A percentile compares a stretch with the other conserved stretches of the same genome.
These are phyloP conservation scores for Iselma pallidipennis DNA, from an alignment of 2,888 invertebrate genomes.

Conservation along the genomic window DNA sequence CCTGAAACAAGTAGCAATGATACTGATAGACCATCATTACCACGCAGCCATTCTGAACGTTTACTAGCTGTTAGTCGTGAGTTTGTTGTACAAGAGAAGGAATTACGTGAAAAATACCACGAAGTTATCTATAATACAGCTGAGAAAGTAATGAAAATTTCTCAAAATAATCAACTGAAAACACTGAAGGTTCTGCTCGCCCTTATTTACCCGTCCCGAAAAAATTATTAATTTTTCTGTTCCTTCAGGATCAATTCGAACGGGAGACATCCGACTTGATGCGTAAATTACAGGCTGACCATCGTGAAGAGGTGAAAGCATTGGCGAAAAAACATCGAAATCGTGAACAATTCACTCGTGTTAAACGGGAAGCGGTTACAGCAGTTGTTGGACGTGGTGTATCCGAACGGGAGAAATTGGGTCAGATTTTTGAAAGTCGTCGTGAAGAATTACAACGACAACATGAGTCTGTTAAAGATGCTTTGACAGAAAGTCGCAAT, in stretches of 20 bases:
- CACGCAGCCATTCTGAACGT: constrained; percentile 68
- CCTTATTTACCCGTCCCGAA: too few relatives aligned
- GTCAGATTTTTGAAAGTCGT: constrained; percentile 75
- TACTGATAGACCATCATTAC: constrained; percentile 60
- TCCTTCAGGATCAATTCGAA: constrained; percentile 63
- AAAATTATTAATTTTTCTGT: constrained; percentile 1
- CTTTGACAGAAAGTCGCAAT: constrained; percentile 67
- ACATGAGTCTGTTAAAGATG: constrained; percentile 76
- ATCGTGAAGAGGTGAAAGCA: constrained; percentile 86
- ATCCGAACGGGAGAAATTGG: constrained; percentile 81
- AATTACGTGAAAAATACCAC: constrained; percentile 82
- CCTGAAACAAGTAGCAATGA: constrained; percentile 54
- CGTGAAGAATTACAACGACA: constrained; percentile 75
- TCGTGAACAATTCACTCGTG: constrained; percentile 85
- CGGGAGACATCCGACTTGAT: constrained; percentile 75
- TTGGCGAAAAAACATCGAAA: constrained; percentile 87
- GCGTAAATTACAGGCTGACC: constrained; percentile 78
- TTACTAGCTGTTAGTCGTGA: constrained; percentile 67
- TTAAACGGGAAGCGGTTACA: constrained; percentile 81
- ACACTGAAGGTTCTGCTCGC: constrained; percentile 61
- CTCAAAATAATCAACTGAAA: constrained; percentile 82
- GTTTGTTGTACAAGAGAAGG: constrained; percentile 72
- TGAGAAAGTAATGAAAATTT: constrained; percentile 78
- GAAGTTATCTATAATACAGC: constrained; percentile 75
- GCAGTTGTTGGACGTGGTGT: constrained; percentile 89